Conservation (phyloP, 2,888 invertebrate genomes). For the Drosophila tanythrix region DNA sequence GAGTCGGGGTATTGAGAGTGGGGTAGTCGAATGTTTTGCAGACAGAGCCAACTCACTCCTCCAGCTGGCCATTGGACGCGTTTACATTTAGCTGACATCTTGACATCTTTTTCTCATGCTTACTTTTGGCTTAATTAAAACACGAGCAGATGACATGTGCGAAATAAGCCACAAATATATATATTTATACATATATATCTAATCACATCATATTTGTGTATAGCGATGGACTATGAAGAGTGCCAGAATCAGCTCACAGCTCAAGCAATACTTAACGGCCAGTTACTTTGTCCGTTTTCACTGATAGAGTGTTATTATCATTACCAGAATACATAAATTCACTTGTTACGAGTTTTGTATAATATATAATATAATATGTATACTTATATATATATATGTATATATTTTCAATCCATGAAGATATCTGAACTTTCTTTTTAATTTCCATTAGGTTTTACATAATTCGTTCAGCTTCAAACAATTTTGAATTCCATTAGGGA, state of each 20-base stretch:
- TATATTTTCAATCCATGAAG: not conserved
- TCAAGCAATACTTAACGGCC: not conserved
- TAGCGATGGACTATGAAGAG: not conserved
- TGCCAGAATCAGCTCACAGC: not conserved
- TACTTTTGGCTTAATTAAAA: slow-evolving; percentile 67
- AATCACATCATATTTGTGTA: too few species aligned
- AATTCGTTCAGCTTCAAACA: not conserved
- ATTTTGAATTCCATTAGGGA: slow-evolving; percentile 35
- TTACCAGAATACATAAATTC: too few species aligned
- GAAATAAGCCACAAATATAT: slow-evolving; percentile 1
- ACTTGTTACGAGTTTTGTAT: too few species aligned
- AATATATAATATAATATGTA: too few species aligned
- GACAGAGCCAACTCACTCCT: slow-evolving; percentile 4
- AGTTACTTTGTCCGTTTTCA: not conserved
- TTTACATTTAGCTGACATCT: slow-evolving; percentile 41
- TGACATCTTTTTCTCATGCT: slow-evolving; percentile 54
- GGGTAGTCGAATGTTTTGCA: slow-evolving; percentile 5
- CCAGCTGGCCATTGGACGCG: slow-evolving; percentile 33
- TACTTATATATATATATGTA: not conserved
- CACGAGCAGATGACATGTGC: slow-evolving; percentile 34
- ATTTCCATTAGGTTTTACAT: not conserved
- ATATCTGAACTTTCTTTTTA: not conserved
- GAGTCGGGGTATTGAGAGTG: not conserved
- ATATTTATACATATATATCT: not conserved
- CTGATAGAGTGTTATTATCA: not conserved